A percentile compares a stretch with the other conserved stretches of the same genome.
phyloP scores from a whole-genome alignment of 2,113 vertebrate species.

The Cheirogaleus medius region DNA sequence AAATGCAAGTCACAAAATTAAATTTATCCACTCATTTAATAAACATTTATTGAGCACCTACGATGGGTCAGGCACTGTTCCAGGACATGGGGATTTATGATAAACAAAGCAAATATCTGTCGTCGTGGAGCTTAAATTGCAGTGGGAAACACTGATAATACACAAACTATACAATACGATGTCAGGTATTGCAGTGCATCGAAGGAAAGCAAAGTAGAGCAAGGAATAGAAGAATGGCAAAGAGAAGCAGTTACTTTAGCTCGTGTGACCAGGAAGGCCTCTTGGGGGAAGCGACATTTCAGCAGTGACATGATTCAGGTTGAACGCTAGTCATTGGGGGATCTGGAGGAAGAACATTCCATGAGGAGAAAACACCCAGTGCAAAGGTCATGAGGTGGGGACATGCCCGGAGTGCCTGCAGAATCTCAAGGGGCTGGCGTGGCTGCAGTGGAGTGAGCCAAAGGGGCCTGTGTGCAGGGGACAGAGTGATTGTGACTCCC shows the following conservation, averaged over 20 bases:
- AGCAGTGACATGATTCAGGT: background rate
- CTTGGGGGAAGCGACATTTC: background rate
- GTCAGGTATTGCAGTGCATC: too few relatives aligned
- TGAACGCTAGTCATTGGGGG: background rate
- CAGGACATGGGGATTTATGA: background rate
- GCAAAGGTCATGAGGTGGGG: background rate
- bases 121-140: background rate
- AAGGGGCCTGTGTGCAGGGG: background rate
- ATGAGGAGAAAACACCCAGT: background rate
- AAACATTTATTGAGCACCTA: background rate
- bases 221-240: background rate
- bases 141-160: background rate
- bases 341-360: background rate
- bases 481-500: too few relatives aligned
- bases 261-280: background rate
- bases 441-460: fast-evolving
- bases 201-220: background rate
- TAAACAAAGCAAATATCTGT: background rate
- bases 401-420: background rate
- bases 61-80: background rate
- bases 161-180: background rate
- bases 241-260: background rate
- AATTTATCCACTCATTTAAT: background rate
- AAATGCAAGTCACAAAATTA: background rate
- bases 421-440: background rate